A percentile compares a stretch with the other conserved stretches of the same genome.
Evolutionary conservation across 2,797 vertebrate species (phyloP).

Genomic region (Arrhamphus sclerolepis): DNA sequence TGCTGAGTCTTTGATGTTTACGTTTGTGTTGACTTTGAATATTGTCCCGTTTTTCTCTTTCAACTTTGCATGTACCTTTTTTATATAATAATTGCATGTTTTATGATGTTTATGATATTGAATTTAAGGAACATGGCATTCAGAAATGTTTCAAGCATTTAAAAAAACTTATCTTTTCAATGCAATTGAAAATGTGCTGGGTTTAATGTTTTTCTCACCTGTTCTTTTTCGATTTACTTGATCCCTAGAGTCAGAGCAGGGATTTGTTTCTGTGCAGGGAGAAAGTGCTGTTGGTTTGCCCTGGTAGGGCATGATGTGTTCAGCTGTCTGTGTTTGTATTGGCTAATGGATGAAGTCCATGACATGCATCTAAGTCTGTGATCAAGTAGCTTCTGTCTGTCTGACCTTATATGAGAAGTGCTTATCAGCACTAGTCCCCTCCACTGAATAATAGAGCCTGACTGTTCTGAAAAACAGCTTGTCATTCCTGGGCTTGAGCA

Average conservation of each 20-base stretch:
- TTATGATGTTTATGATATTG: constrained; percentile 5
- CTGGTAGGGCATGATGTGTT: neutral
- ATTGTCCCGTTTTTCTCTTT: neutral
- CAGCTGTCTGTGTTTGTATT: neutral
- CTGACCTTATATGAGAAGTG: constrained; percentile 4
- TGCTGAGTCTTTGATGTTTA: neutral
- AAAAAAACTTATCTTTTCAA: neutral
- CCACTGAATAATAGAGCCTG: constrained; percentile 57
- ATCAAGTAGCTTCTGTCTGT: neutral
- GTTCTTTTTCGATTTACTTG: neutral
- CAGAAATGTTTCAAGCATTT: neutral
- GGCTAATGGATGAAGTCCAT: too few species aligned
- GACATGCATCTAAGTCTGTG: too few species aligned
- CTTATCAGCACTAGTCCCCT: constrained; percentile 10
- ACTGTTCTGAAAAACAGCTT: constrained; percentile 17
- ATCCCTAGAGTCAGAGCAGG: neutral
- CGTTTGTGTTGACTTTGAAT: constrained; percentile 7
- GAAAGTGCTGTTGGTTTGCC: neutral
- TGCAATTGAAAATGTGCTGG: constrained; percentile 4
- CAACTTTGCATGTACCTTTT: neutral
- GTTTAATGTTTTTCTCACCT: neutral
- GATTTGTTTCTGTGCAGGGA: neutral
- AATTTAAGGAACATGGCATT: neutral
- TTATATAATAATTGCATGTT: constrained; percentile 16
- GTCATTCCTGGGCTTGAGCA: neutral